phyloP scores from a whole-genome alignment of 1,140 invertebrate genomes.

The Lordiphosa collinella region DNA sequence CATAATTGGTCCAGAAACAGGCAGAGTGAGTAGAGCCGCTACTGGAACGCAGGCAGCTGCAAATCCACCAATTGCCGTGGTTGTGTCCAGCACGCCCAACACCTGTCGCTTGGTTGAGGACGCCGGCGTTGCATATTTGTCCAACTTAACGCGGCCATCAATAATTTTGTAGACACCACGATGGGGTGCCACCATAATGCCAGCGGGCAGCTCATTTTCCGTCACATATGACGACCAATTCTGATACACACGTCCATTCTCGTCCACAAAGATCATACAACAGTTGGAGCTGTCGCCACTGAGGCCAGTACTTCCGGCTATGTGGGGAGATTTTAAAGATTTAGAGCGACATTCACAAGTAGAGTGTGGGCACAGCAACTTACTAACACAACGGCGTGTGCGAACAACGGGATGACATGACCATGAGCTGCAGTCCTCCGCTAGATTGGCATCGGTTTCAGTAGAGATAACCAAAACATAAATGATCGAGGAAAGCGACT shows the following conservation, averaged over 20 bases:
- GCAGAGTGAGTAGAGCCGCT: constrained; percentile 33
- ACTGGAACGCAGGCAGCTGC: constrained; percentile 53
- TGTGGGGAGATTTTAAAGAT: not conserved
- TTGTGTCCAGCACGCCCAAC: constrained; percentile 31
- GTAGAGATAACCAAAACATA: constrained; percentile 58
- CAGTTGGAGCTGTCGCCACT: constrained; percentile 47
- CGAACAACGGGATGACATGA: constrained; percentile 66
- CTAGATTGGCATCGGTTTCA: constrained; percentile 29
- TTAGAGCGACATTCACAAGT: not conserved
- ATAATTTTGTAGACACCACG: constrained; percentile 46
- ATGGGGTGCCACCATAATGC: constrained; percentile 56
- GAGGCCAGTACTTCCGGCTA: constrained; percentile 17
- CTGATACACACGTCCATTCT: constrained; percentile 63
- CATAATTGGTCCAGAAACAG: constrained; percentile 52
- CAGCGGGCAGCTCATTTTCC: constrained; percentile 54
- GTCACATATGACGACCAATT: constrained; percentile 61
- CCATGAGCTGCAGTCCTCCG: constrained; percentile 24
- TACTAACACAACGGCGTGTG: constrained; percentile 57
- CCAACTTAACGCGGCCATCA: constrained; percentile 15
- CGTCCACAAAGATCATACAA: constrained; percentile 72
- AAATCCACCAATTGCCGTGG: constrained; percentile 40
- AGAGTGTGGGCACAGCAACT: not conserved
- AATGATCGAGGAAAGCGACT: constrained; percentile 57
- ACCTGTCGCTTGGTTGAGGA: constrained; percentile 1
- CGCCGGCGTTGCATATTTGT: constrained; percentile 45